Evolutionary conservation across 1,140 invertebrate species (phyloP), one percentile per base, ranked within the genome.

Genomic region (Drosophila parabipectinata): DNA sequence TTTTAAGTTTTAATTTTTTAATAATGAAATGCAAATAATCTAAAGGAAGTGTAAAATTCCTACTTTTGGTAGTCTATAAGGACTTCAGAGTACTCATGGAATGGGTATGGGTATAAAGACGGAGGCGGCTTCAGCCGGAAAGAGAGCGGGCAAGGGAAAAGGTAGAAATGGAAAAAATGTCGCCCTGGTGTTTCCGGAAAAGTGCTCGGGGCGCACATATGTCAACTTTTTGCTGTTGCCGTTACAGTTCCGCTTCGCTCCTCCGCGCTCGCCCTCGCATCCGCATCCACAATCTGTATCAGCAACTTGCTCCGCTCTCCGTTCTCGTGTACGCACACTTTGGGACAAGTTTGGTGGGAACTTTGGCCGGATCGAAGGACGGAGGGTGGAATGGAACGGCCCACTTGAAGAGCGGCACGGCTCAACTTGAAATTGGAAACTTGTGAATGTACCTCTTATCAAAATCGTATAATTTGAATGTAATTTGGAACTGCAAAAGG

Each of bases 381-480:
- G 14, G 41, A 45, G 37, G 7, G 21, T 30, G 58, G 50, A 37
- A 39, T 34, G 30, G 66, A 60, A 21, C 39, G 26, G 57, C 54
- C 59, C 64, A 82, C 62, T 90, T 87, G 77, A 81, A 90, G 82
- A 78, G 83, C 67, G 71, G 79, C 66, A 79, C 63, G 73, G 79
- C 62, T 77, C 60, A 88, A 90, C 79, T 91, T 89, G 89, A 91
- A 91, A 91, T 91, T 87, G 89, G 89, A 91, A 89, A 91, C 89
- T 87, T 91, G 87, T 91, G 84, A 91, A 91, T 91, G 79, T 79
- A 69, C 89, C 84, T 90, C 89, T 91, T 91, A 83, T 78, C 76
- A 87, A 91, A 90, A 90, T 89, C 84, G 79, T 90, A 89, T 87
- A 91, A 90, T 90, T 90, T 90, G 87, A 90, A 90, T 90, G 87